Evolutionary conservation across 2,113 vertebrate genomes (phyloP).

Genomic region (Passer domesticus): DNA sequence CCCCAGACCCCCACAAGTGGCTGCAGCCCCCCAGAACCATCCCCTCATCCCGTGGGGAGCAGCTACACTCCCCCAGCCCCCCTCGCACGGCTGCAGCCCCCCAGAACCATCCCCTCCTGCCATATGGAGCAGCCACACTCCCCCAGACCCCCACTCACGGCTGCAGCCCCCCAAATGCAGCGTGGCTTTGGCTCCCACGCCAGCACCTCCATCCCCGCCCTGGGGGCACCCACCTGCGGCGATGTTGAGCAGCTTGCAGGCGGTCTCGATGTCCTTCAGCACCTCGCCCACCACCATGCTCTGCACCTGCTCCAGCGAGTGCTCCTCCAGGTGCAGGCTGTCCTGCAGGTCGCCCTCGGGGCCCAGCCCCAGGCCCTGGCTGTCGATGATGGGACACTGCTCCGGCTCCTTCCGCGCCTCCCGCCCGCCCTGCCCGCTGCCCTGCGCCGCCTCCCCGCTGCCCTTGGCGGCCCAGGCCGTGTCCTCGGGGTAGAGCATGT

Average conservation of each 20-base stretch:
- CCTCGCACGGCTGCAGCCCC: rapidly evolving
- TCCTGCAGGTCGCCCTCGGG: constrained; percentile 79
- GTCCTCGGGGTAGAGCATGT: constrained; percentile 86
- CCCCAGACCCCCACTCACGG: rapidly evolving
- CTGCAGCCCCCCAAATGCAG: neutral
- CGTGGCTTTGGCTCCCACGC: rapidly evolving
- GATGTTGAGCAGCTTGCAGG: constrained; percentile 96
- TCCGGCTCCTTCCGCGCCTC: constrained; percentile 81
- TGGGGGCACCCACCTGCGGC: constrained; percentile 77
- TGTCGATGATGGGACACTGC: constrained; percentile 95
- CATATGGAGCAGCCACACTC: rapidly evolving
- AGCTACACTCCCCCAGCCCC: rapidly evolving
- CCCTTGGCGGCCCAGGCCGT: constrained; percentile 79
- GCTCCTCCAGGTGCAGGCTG: constrained; percentile 82
- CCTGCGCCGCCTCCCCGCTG: neutral
- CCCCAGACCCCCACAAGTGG: rapidly evolving
- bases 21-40: rapidly evolving
- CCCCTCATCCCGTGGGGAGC: neutral
- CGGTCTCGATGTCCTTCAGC: constrained; percentile 95
- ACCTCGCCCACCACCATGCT: constrained; percentile 97
- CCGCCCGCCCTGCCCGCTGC: neutral
- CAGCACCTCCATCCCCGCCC: rapidly evolving
- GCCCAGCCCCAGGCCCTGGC: constrained; percentile 84
- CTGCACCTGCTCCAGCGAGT: constrained; percentile 95
- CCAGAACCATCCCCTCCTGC: rapidly evolving